phyloP scores from a whole-genome alignment of 2,113 vertebrate species.

The Pomatorhinus ruficollis region DNA sequence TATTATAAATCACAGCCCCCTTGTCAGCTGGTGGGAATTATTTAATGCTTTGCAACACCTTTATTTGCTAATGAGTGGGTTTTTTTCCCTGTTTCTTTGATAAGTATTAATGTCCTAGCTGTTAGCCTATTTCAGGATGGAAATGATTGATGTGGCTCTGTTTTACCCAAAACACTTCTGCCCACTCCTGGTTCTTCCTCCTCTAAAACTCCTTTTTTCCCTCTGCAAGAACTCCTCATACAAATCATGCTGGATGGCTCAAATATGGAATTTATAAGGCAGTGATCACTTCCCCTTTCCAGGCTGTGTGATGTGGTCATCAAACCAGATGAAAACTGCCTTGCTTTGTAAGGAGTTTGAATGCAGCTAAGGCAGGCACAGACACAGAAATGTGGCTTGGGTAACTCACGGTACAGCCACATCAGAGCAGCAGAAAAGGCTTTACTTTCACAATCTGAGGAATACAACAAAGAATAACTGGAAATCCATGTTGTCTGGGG shows the following conservation, averaged over 20 bases:
- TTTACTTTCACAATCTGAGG: neutral
- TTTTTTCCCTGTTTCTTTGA: neutral
- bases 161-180: neutral
- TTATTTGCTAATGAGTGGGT: constrained; percentile 46
- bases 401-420: neutral
- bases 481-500: neutral
- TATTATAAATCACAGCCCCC: constrained; percentile 46
- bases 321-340: neutral
- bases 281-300: neutral
- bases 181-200: neutral
- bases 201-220: neutral
- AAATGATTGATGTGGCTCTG: constrained; percentile 39
- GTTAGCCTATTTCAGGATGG: constrained; percentile 35
- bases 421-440: neutral
- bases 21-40: constrained; percentile 48
- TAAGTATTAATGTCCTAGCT: constrained; percentile 56
- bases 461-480: neutral
- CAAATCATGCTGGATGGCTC: neutral
- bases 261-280: neutral
- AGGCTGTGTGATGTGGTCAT: neutral
- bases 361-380: neutral
- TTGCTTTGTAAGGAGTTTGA: neutral
- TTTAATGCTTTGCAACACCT: constrained; percentile 59
- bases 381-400: neutral
- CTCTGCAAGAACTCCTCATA: neutral